Evolutionary conservation across 2,113 vertebrate genomes (phyloP).

Genomic region (Smithornis capensis): DNA sequence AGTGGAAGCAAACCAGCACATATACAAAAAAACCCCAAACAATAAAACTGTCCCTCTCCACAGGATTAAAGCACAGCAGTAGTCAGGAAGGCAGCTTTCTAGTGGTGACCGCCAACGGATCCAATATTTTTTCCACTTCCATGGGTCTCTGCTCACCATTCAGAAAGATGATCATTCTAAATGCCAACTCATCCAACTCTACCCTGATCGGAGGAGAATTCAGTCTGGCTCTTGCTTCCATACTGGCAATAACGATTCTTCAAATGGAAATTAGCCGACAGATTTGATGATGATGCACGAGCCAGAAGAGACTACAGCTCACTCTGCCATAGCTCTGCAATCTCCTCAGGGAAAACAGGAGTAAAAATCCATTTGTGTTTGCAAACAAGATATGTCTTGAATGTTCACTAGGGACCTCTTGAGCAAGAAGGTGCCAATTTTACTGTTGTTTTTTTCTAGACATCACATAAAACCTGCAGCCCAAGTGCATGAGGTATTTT

Average conservation of each 20-base stretch:
- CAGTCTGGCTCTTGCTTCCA: slow-evolving; percentile 30
- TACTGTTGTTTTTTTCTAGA: slow-evolving; percentile 50
- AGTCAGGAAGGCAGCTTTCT: neutral
- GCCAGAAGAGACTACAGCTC: slow-evolving; percentile 56
- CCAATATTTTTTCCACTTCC: neutral
- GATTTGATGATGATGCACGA: slow-evolving; percentile 68
- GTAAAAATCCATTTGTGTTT: slow-evolving; percentile 70
- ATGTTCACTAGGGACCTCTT: slow-evolving; percentile 60
- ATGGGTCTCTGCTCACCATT: neutral
- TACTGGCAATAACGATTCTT: slow-evolving; percentile 50
- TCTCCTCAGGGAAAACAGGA: slow-evolving; percentile 59
- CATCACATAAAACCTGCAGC: slow-evolving; percentile 41
- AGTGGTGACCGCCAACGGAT: neutral
- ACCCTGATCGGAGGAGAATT: neutral
- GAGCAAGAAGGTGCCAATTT: slow-evolving; percentile 61
- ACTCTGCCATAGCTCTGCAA: slow-evolving; percentile 48
- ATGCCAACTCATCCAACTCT: slow-evolving; percentile 27
- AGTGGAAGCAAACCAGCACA: neutral
- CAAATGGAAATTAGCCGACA: slow-evolving; percentile 68
- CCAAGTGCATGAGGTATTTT: slow-evolving; percentile 39
- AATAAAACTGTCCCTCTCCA: neutral
- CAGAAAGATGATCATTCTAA: slow-evolving; percentile 31
- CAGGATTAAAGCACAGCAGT: neutral
- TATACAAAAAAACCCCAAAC: neutral
- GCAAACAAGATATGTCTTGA: slow-evolving; percentile 69